A percentile compares a stretch with the other conserved stretches of the same genome.
These are phyloP conservation scores for Bembecia ichneumoniformis DNA, from an alignment of 2,888 invertebrate genomes.

Conservation along the genomic window DNA sequence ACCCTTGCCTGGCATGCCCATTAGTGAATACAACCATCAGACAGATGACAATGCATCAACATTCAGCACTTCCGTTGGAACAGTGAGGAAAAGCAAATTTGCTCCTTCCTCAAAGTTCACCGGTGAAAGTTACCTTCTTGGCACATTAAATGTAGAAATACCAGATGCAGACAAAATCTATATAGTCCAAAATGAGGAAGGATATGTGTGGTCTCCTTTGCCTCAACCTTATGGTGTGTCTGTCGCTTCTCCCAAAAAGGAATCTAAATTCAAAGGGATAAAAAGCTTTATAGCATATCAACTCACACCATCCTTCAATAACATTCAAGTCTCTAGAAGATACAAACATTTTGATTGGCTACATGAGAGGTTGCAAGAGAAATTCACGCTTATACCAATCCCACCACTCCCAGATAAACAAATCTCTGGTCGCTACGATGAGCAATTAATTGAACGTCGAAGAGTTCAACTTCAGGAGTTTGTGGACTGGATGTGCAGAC, in stretches of 20 bases:
- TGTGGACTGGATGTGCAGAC: constrained; percentile 96
- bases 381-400: constrained; percentile 94
- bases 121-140: constrained; percentile 90
- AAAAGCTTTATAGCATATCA: constrained; percentile 98
- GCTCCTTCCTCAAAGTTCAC: constrained; percentile 92
- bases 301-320: constrained; percentile 94
- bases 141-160: constrained; percentile 78
- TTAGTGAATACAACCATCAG: constrained; percentile 57
- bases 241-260: constrained; percentile 96
- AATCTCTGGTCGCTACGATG: constrained; percentile 96
- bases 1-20: constrained; percentile 66
- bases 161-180: constrained; percentile 80
- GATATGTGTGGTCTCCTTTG: constrained; percentile 83
- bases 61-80: constrained; percentile 73
- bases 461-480: constrained; percentile 95
- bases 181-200: constrained; percentile 81
- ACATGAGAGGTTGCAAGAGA: constrained; percentile 92
- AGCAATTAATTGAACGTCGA: constrained; percentile 95
- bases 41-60: constrained; percentile 69
- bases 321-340: constrained; percentile 92
- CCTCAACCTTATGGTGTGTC: constrained; percentile 84
- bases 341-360: constrained; percentile 99
- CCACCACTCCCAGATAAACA: constrained; percentile 99
- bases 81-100: constrained; percentile 84
- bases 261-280: constrained; percentile 96